A percentile compares a stretch with the other conserved stretches of the same genome.
These are phyloP conservation scores for Sebastes kiyomatsui DNA, from an alignment of 2,797 vertebrate species.

Conservation along the genomic window DNA sequence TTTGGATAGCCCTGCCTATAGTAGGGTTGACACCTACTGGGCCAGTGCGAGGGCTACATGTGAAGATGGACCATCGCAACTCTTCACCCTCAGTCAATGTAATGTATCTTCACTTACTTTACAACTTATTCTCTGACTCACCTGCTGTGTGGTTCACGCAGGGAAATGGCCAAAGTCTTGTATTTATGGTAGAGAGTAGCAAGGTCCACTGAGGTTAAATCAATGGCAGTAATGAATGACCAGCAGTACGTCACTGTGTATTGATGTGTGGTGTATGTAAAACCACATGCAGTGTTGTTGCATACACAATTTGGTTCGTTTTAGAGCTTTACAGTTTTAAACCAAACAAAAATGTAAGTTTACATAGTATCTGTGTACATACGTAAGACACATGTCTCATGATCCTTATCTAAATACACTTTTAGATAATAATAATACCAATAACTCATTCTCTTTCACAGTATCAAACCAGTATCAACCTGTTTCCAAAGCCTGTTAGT, in stretches of 20 bases:
- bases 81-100: slow-evolving; percentile 53
- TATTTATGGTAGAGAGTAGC: neutral
- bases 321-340: neutral
- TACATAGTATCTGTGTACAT: neutral
- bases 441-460: neutral
- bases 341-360: neutral
- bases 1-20: slow-evolving; percentile 11
- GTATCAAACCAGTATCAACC: neutral
- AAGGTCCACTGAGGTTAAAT: neutral
- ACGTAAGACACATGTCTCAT: neutral
- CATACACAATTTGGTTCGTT: neutral
- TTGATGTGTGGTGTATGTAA: neutral
- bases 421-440: neutral
- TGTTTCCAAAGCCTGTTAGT: neutral
- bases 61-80: slow-evolving; percentile 66
- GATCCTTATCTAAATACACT: no score
- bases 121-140: neutral
- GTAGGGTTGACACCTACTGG: slow-evolving; percentile 26
- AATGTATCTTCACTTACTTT: slow-evolving; percentile 46
- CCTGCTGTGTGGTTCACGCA: neutral
- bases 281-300: neutral
- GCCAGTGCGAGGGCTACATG: slow-evolving; percentile 18
- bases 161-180: neutral
- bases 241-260: neutral
- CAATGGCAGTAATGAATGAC: neutral